Conservation (phyloP, 2,113 vertebrate genomes). For the Aramus guarauna region DNA sequence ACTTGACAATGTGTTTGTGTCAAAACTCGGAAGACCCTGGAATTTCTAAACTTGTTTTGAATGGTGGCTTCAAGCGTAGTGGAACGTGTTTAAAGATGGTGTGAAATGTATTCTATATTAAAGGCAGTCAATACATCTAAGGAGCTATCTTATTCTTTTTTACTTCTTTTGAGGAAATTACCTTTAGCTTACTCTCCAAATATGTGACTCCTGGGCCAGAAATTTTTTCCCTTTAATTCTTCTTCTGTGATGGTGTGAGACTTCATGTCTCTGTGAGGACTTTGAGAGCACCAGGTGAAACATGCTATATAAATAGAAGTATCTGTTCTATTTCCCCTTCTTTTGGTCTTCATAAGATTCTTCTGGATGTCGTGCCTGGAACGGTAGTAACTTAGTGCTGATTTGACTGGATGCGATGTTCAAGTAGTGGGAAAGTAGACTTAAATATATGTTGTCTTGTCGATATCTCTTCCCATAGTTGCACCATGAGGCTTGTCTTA, state of each 20-base stretch:
- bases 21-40: neutral
- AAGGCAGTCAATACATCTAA: neutral
- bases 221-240: neutral
- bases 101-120: neutral
- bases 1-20: neutral
- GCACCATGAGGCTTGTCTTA: constrained; percentile 18
- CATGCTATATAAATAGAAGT: neutral
- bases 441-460: neutral
- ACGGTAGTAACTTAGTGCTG: neutral
- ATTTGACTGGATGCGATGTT: neutral
- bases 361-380: neutral
- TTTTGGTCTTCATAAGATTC: neutral
- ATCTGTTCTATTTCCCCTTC: neutral
- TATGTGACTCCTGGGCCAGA: neutral
- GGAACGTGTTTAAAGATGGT: neutral
- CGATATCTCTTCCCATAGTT: neutral
- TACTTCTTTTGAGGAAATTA: neutral
- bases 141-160: neutral
- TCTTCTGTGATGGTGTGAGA: neutral
- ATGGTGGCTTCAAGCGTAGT: neutral
- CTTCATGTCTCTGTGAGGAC: neutral
- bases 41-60: neutral
- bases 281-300: neutral
- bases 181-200: neutral
- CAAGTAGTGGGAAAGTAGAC: neutral